Conservation (phyloP, 92 coral and sea anemone genomes). For the Diadumene lineata region DNA sequence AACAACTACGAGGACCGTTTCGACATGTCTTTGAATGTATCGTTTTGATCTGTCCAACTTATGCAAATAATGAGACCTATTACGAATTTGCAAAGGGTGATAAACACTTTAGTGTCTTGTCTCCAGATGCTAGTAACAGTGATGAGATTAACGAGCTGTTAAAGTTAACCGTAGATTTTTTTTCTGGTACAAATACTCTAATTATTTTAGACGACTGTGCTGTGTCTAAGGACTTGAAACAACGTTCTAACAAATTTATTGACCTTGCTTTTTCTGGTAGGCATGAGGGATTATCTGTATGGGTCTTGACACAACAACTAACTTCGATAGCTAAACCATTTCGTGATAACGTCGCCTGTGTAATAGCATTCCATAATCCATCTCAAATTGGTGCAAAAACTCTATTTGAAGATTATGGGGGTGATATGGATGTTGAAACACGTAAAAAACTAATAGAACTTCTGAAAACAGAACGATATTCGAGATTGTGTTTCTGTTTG, state of each 20-base stretch:
- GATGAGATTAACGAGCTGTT: constrained; percentile 51
- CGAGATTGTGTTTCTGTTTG: constrained; percentile 46
- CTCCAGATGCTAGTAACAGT: constrained; percentile 45
- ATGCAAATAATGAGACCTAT: constrained; percentile 42
- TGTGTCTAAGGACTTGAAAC: constrained; percentile 38
- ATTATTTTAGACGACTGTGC: constrained; percentile 56
- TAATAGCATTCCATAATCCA: constrained; percentile 50
- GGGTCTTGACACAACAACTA: constrained; percentile 56
- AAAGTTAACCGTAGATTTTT: constrained; percentile 13
- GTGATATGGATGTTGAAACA: constrained; percentile 34
- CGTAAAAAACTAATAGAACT: constrained; percentile 33
- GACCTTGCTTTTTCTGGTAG: constrained; percentile 45
- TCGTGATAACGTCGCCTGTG: constrained; percentile 49
- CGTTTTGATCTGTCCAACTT: constrained; percentile 46
- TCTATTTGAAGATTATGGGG: constrained; percentile 60
- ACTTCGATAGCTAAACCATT: constrained; percentile 44
- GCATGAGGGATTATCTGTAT: constrained; percentile 38
- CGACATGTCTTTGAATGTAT: constrained; percentile 43
- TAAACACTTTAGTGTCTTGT: constrained; percentile 31
- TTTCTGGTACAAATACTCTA: constrained; percentile 51
- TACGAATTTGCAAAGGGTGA: constrained; percentile 33
- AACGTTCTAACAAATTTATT: constrained; percentile 46
- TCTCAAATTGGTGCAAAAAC: constrained; percentile 43
- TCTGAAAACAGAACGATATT: constrained; percentile 38
- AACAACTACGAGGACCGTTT: constrained; percentile 41